Conservation (phyloP, 2,888 invertebrate genomes). For the Adelognathus sp. region DNA sequence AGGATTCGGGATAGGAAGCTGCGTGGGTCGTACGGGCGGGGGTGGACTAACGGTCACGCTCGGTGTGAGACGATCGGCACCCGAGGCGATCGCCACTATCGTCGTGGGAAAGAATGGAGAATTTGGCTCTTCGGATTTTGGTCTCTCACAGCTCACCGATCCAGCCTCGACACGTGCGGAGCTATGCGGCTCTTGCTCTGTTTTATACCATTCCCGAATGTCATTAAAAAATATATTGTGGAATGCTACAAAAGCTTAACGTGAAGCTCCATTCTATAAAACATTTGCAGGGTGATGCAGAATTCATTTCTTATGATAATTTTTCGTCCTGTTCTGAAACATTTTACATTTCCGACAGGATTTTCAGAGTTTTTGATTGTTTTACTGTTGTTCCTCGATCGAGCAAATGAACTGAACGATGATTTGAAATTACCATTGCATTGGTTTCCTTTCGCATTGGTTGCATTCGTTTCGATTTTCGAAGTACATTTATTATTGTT, state of each 20-base stretch:
- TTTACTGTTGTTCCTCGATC: too few species aligned
- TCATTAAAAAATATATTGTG: conserved; percentile 17
- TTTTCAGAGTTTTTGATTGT: too few species aligned
- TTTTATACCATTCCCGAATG: conserved; percentile 26
- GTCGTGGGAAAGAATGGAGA: conserved; percentile 59
- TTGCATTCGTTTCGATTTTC: too few species aligned
- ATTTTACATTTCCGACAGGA: too few species aligned
- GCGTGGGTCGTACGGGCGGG: conserved; percentile 65
- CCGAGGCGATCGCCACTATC: conserved; percentile 31
- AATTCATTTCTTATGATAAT: too few species aligned
- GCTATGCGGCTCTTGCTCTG: conserved; percentile 64
- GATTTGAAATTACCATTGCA: too few species aligned
- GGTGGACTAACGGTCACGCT: conserved; percentile 68
- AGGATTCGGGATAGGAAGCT: conserved; percentile 66
- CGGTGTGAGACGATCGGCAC: conserved; percentile 50
- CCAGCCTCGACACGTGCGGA: conserved; percentile 62
- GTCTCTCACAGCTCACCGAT: conserved; percentile 40
- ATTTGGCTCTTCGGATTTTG: conserved; percentile 58
- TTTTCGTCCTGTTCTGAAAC: too few species aligned
- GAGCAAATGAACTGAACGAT: too few species aligned
- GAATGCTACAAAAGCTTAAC: conserved; percentile 7
- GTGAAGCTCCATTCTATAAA: neutral
- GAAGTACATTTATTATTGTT: too few species aligned
- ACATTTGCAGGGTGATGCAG: too few species aligned
- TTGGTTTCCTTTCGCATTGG: too few species aligned